These are phyloP conservation scores for Micromys minutus DNA, from an alignment of 2,113 vertebrate genomes.

Conservation along the genomic window DNA sequence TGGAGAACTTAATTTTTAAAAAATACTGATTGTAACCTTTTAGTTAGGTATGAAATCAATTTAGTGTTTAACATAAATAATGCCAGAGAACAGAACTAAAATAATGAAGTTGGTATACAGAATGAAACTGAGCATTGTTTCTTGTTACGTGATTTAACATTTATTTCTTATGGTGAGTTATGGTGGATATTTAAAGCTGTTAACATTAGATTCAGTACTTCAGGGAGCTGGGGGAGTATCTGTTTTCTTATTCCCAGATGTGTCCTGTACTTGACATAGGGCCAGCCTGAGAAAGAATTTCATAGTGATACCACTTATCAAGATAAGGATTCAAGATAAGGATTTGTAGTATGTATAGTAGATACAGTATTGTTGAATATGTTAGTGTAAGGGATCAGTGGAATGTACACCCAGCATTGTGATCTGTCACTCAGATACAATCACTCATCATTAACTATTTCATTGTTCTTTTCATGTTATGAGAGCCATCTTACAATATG, in stretches of 20 bases:
- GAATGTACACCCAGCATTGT: not conserved
- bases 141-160: not conserved
- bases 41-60: not conserved
- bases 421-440: not conserved
- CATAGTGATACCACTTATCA: not conserved
- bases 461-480: not conserved
- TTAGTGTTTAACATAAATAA: not conserved
- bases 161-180: not conserved
- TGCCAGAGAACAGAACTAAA: not conserved
- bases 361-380: not conserved
- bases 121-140: not conserved
- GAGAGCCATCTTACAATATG: not conserved
- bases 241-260: not conserved
- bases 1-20: slow-evolving; percentile 1
- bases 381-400: not conserved
- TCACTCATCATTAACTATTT: not conserved
- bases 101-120: not conserved
- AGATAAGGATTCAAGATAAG: not conserved
- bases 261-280: not conserved
- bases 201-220: not conserved
- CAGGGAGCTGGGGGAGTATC: not conserved
- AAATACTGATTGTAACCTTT: not conserved
- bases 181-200: not conserved
- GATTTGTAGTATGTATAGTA: not conserved
- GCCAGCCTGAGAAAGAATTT: not conserved